phyloP scores from a whole-genome alignment of 1,140 invertebrate genomes.

The Hyphantria cunea region DNA sequence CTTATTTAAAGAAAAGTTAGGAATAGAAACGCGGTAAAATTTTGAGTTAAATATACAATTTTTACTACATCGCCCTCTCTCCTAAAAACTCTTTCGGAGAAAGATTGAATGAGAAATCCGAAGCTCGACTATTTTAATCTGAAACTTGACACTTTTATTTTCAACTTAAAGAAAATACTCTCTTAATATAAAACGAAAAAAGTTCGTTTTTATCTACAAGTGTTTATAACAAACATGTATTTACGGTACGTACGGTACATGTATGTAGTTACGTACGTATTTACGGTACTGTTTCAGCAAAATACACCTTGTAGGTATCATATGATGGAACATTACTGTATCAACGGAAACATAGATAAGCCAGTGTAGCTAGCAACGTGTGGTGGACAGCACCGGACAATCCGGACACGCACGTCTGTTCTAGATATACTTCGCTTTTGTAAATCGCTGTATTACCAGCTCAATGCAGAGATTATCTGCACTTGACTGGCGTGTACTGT shows the following conservation, averaged over 20 bases:
- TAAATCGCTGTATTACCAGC: slow-evolving; percentile 1
- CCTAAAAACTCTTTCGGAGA: not conserved
- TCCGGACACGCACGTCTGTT: not conserved
- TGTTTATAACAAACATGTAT: too few species aligned
- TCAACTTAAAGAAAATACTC: not conserved
- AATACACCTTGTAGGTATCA: not conserved
- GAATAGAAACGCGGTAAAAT: not conserved
- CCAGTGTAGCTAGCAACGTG: slow-evolving; percentile 9
- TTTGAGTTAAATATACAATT: too few species aligned
- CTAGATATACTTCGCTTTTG: not conserved
- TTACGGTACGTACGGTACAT: too few species aligned
- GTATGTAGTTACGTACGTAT: too few species aligned
- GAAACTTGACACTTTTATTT: not conserved
- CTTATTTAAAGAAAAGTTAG: too few species aligned
- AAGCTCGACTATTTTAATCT: too few species aligned
- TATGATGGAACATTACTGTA: not conserved
- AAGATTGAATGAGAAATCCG: not conserved
- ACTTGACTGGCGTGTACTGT: not conserved
- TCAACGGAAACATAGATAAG: slow-evolving; percentile 25
- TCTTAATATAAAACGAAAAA: too few species aligned
- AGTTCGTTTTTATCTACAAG: too few species aligned
- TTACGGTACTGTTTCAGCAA: too few species aligned
- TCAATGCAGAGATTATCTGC: not conserved
- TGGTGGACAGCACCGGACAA: slow-evolving; percentile 7
- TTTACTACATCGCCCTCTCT: too few species aligned